Evolutionary conservation across 92 coral and sea anemone genomes (phyloP).

Genomic region (Plumapathes pennacea): DNA sequence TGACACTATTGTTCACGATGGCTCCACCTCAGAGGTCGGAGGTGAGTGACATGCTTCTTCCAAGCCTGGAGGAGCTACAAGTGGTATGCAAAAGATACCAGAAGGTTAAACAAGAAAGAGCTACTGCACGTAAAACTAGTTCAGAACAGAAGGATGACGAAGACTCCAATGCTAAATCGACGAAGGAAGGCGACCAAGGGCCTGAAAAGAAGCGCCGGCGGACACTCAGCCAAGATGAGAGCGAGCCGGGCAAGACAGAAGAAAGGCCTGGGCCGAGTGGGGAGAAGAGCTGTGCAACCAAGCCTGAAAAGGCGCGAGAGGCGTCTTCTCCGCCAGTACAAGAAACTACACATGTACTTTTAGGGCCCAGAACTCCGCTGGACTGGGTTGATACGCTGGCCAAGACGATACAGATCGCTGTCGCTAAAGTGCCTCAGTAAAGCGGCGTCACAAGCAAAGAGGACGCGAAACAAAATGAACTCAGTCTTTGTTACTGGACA

Average conservation of each 20-base stretch:
- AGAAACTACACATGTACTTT: constrained; percentile 28
- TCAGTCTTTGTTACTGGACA: too few species aligned
- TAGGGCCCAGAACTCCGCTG: constrained; percentile 50
- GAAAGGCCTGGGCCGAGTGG: constrained; percentile 55
- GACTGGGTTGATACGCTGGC: constrained; percentile 81
- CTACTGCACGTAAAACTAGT: constrained; percentile 2
- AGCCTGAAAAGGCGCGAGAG: constrained; percentile 34
- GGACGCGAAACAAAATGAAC: too few species aligned
- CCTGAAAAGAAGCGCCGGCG: constrained; percentile 38
- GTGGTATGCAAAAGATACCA: constrained; percentile 73
- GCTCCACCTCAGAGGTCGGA: constrained; percentile 78
- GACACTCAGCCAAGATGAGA: constrained; percentile 49
- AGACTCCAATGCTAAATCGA: constrained; percentile 11
- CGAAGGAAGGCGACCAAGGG: constrained; percentile 1
- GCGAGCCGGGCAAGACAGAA: constrained; percentile 1
- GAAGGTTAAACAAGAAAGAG: constrained; percentile 55
- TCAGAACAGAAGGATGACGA: constrained; percentile 19
- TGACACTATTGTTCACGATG: constrained; percentile 75
- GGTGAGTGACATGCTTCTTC: constrained; percentile 66
- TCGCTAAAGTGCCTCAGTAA: constrained; percentile 65
- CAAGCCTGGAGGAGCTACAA: constrained; percentile 70
- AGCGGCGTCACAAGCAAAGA: too few species aligned
- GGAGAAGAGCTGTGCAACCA: constrained; percentile 36
- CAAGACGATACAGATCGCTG: constrained; percentile 65
- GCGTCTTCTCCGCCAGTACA: constrained; percentile 28